Conservation (phyloP, 2,797 vertebrate genomes). For the Buphagus erythrorhynchus region DNA sequence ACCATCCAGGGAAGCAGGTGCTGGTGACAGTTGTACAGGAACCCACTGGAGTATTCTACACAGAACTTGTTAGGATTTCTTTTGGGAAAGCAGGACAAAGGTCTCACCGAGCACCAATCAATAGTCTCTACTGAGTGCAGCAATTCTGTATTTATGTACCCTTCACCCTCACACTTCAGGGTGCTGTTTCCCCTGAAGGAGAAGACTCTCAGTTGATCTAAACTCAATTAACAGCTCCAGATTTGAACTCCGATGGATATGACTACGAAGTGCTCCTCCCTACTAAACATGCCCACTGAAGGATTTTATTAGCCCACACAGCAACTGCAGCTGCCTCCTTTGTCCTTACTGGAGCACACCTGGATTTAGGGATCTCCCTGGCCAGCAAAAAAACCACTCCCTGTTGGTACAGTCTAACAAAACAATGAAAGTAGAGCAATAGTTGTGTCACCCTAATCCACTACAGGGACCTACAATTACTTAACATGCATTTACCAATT, state of each 20-base stretch:
- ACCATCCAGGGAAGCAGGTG: neutral
- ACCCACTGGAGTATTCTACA: neutral
- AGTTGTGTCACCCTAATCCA: neutral
- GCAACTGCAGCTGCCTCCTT: neutral
- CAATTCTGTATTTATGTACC: neutral
- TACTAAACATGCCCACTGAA: neutral
- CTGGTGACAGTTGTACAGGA: neutral
- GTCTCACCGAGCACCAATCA: neutral
- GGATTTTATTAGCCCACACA: neutral
- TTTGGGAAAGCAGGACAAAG: neutral
- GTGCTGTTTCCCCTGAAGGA: neutral
- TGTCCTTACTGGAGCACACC: neutral
- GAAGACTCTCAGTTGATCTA: neutral
- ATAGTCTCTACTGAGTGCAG: neutral
- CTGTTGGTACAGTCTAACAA: neutral
- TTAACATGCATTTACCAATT: neutral
- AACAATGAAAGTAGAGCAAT: neutral
- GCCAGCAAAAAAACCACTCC: neutral
- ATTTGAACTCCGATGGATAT: neutral
- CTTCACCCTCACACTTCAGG: neutral
- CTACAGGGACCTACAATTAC: neutral
- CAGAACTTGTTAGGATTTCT: neutral
- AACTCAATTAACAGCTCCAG: neutral
- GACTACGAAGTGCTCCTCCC: neutral
- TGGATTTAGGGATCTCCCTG: neutral